A percentile compares a stretch with the other conserved stretches of the same genome.
Conservation (phyloP, 2,113 vertebrate species). For the Procavia capensis region DNA sequence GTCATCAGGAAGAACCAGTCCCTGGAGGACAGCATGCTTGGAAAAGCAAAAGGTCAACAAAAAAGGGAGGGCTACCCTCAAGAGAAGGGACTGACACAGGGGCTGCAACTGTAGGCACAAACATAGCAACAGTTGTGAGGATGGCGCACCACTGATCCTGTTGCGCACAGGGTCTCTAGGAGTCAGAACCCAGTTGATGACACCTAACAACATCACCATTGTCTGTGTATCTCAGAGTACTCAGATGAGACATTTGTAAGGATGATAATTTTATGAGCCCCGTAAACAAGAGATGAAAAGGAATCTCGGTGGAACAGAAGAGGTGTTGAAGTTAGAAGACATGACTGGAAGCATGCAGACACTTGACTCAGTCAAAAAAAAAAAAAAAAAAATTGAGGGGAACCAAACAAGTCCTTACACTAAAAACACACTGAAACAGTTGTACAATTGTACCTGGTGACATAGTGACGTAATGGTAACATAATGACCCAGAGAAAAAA, state of each 20-base stretch:
- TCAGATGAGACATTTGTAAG: not conserved
- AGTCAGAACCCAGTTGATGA: too few species aligned
- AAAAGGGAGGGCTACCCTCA: too few species aligned
- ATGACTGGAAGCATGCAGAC: not conserved
- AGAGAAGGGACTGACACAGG: too few species aligned
- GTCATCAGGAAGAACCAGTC: too few species aligned
- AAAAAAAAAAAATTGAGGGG: not conserved
- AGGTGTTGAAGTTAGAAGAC: not conserved
- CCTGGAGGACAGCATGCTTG: too few species aligned
- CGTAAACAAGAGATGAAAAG: not conserved
- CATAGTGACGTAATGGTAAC: not conserved
- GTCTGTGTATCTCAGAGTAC: not conserved
- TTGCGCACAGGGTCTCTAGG: too few species aligned
- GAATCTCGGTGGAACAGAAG: not conserved
- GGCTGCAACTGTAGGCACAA: too few species aligned
- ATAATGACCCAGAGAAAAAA: not conserved
- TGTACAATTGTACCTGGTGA: not conserved
- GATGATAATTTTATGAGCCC: not conserved
- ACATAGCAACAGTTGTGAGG: too few species aligned
- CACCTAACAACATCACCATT: too few species aligned
- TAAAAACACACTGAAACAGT: conserved; percentile 41
- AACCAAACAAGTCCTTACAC: not conserved
- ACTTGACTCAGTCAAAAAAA: not conserved
- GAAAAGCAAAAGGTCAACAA: too few species aligned
- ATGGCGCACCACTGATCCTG: too few species aligned